Evolutionary conservation across 2,888 invertebrate genomes (phyloP).

Genomic region (Mermis nigrescens): DNA sequence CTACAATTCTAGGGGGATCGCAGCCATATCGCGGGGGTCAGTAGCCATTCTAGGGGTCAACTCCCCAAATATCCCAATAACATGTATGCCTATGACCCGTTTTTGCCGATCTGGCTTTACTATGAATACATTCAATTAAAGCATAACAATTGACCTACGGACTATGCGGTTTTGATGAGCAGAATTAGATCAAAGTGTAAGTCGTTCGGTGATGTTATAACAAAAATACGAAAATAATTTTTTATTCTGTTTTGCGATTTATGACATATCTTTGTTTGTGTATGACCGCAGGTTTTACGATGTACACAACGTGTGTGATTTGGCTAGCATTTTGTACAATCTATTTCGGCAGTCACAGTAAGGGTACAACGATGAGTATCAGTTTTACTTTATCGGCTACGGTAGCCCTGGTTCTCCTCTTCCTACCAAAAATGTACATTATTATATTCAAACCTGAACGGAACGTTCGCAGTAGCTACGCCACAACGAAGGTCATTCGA

Average conservation of each 20-base stretch:
- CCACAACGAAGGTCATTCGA: conserved; percentile 51
- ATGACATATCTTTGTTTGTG: conserved; percentile 35
- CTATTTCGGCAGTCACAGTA: conserved; percentile 60
- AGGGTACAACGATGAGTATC: conserved; percentile 42
- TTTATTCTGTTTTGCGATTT: not conserved
- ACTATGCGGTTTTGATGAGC: too few relatives aligned
- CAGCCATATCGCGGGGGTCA: too few relatives aligned
- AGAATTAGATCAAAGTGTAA: conserved; percentile 21
- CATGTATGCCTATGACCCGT: too few relatives aligned
- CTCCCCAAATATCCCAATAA: too few relatives aligned
- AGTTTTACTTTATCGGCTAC: conserved; percentile 53
- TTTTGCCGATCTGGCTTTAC: too few relatives aligned
- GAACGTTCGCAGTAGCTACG: conserved; percentile 54
- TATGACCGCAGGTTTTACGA: conserved; percentile 97
- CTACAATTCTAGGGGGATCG: too few relatives aligned
- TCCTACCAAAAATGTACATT: conserved; percentile 56
- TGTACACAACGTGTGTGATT: conserved; percentile 94
- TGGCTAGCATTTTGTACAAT: conserved; percentile 93
- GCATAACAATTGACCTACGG: too few relatives aligned
- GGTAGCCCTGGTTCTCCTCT: conserved; percentile 51
- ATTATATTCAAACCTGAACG: conserved; percentile 53
- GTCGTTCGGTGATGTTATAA: too few relatives aligned
- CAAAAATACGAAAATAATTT: too few relatives aligned
- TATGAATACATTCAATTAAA: too few relatives aligned
- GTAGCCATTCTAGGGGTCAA: too few relatives aligned